Percentiles rank a stretch among this genome's conserved stretches.
These are phyloP conservation scores for Perizoma affinitatum DNA, from an alignment of 2,888 invertebrate species.

Conservation along the genomic window DNA sequence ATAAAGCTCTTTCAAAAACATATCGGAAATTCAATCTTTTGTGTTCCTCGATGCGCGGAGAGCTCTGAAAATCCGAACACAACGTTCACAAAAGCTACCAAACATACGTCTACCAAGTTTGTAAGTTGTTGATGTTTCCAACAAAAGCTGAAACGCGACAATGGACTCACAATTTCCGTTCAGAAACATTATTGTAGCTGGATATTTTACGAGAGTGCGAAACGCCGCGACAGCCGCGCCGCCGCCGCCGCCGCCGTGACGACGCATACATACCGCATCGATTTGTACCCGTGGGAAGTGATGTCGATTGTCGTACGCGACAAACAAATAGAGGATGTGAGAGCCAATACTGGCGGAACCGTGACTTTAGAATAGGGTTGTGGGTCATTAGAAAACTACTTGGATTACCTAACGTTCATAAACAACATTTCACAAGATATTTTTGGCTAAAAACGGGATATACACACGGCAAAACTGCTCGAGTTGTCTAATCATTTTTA, in stretches of 20 bases:
- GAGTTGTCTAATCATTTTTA: no score
- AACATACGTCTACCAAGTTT: not conserved
- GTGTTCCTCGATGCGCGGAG: not conserved
- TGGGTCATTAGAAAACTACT: not conserved
- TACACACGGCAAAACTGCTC: no score
- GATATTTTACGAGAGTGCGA: constrained; percentile 9
- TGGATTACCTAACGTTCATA: not conserved
- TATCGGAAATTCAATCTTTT: not conserved
- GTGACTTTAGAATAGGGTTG: not conserved
- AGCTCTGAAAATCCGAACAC: not conserved
- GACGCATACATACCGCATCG: constrained; percentile 15
- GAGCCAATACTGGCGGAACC: constrained; percentile 9
- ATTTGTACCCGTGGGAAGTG: constrained; percentile 18
- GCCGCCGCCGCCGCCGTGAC: constrained; percentile 9
- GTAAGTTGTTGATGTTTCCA: not conserved
- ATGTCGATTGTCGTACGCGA: constrained; percentile 1
- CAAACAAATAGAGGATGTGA: constrained; percentile 18
- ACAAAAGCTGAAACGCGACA: constrained; percentile 10
- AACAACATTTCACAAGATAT: not conserved
- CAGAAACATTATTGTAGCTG: constrained; percentile 16
- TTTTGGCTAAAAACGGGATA: no score
- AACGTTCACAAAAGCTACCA: not conserved
- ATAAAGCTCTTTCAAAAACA: not conserved
- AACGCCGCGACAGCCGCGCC: constrained; percentile 2
- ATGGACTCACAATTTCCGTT: constrained; percentile 19